phyloP scores from a whole-genome alignment of 2,888 invertebrate species.

The Metellina segmentata region DNA sequence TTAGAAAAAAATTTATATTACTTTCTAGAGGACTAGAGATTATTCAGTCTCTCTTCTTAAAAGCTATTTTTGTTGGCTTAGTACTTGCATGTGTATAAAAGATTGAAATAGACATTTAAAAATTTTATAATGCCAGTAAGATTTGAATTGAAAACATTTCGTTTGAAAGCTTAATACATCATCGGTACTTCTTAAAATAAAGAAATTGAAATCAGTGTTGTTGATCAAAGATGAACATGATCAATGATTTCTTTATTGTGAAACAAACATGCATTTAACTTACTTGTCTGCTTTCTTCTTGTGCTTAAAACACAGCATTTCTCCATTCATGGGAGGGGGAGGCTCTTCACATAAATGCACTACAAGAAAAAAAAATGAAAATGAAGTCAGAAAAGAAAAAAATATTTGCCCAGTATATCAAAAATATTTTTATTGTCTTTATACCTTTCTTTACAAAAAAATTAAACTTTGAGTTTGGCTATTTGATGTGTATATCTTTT shows the following conservation, averaged over 20 bases:
- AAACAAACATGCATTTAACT: not conserved
- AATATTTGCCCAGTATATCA: not conserved
- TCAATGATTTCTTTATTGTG: not conserved
- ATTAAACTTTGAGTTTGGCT: not conserved
- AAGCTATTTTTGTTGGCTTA: too few relatives aligned
- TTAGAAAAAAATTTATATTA: too few relatives aligned
- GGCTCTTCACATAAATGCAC: conserved; percentile 54
- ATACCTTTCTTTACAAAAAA: not conserved
- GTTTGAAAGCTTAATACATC: too few relatives aligned
- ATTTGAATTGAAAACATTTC: too few relatives aligned
- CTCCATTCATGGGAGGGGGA: conserved; percentile 56
- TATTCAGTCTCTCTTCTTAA: too few relatives aligned
- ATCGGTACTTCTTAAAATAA: not conserved
- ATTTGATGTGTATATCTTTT: not conserved
- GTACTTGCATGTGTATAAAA: too few relatives aligned
- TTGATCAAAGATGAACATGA: not conserved
- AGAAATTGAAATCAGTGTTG: not conserved
- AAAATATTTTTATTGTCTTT: not conserved
- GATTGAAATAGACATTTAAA: too few relatives aligned
- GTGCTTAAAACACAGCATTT: conserved; percentile 43
- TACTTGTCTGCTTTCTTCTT: conserved; percentile 44
- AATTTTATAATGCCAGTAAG: too few relatives aligned
- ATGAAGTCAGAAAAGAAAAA: not conserved
- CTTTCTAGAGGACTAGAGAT: too few relatives aligned
- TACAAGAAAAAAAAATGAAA: not conserved